These are phyloP conservation scores for Drosophila sp. DNA, from an alignment of 1,140 invertebrate species.

Conservation along the genomic window DNA sequence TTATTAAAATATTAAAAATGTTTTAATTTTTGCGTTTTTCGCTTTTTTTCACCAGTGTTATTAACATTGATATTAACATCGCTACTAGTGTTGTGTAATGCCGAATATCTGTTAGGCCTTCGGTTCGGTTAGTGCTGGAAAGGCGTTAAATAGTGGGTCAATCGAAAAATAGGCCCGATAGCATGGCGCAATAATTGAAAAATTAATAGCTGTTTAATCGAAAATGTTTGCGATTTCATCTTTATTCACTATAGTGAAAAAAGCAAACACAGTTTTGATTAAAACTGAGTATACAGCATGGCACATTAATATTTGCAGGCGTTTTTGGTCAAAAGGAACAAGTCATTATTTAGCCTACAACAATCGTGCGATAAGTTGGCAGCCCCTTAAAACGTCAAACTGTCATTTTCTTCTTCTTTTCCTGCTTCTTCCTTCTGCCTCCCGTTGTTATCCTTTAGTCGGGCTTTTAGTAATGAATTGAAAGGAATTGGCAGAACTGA, in stretches of 20 bases:
- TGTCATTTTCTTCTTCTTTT: background rate
- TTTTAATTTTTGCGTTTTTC: slow-evolving; percentile 24
- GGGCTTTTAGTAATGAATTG: slow-evolving; percentile 51
- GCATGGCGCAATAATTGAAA: background rate
- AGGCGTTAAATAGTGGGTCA: background rate
- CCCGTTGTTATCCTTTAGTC: slow-evolving; percentile 9
- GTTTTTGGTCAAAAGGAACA: too few species aligned
- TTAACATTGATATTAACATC: background rate
- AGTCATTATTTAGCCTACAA: background rate
- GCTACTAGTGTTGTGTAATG: background rate
- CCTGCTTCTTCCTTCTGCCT: background rate
- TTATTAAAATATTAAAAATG: slow-evolving; percentile 15
- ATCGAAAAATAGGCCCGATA: background rate
- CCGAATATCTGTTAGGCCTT: background rate
- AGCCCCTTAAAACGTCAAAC: too few species aligned
- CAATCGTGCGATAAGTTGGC: background rate
- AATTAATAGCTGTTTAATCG: too few species aligned
- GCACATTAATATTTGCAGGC: too few species aligned
- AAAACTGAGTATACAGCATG: too few species aligned
- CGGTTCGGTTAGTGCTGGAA: background rate
- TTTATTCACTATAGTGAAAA: too few species aligned
- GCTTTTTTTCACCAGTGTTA: slow-evolving; percentile 15
- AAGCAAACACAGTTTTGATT: too few species aligned
- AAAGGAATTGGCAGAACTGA: slow-evolving; percentile 66
- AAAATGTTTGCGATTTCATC: too few species aligned